A percentile compares a stretch with the other conserved stretches of the same genome.
Evolutionary conservation across 2,113 vertebrate species (phyloP).

Genomic region (Apeltes quadracus): DNA sequence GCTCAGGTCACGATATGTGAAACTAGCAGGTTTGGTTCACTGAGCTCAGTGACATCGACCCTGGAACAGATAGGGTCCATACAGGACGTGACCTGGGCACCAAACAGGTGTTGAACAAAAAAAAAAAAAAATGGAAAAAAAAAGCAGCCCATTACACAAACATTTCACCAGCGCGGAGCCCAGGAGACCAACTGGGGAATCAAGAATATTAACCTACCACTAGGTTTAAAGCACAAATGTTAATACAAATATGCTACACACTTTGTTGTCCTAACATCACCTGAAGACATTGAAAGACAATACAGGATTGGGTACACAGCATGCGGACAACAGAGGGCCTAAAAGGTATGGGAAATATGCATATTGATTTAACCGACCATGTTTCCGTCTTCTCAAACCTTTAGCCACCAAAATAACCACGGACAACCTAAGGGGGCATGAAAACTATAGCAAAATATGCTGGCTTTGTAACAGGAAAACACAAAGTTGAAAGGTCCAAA

Average conservation of each 20-base stretch:
- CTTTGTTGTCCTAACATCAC: background rate
- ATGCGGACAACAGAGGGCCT: too few relatives aligned
- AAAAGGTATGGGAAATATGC: too few relatives aligned
- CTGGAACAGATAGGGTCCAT: background rate
- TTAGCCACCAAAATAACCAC: too few relatives aligned
- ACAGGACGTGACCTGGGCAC: background rate
- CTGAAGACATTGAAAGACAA: background rate
- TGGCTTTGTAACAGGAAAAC: background rate
- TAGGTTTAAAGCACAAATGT: background rate
- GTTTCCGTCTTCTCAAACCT: too few relatives aligned
- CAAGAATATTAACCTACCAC: background rate
- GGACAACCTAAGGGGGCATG: too few relatives aligned
- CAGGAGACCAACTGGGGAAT: background rate
- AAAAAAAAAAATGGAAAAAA: too few relatives aligned
- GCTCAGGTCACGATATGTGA: conserved; percentile 10
- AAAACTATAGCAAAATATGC: background rate
- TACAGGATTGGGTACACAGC: background rate
- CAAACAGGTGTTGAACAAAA: background rate
- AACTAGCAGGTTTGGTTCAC: conserved; percentile 5
- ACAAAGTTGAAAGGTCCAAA: background rate
- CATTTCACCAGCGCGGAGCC: background rate
- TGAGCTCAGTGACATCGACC: conserved; percentile 3
- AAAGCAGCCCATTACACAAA: background rate
- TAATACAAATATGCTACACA: background rate
- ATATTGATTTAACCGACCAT: too few relatives aligned